Evolutionary conservation across 2,888 invertebrate genomes (phyloP), one percentile per base, ranked within the genome.

Genomic region (Escarpia spicata): DNA sequence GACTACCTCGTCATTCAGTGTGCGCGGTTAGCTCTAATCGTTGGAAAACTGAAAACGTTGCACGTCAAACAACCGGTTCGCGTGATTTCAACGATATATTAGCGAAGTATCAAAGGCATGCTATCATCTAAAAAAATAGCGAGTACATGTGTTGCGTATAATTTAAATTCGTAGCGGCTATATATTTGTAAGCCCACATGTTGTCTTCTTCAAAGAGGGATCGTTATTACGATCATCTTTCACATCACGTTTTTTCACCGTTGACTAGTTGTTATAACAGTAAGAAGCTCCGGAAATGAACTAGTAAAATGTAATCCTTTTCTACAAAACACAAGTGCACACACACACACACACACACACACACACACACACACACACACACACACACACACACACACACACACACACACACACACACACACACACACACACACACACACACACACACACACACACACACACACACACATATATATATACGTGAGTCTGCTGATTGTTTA

Each of bases 351-450:
- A 75, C 75, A 75, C 26, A 75, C 75, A 75, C 75, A 26, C 26
- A 75, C 75, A 75, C 75, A 75, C 75, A 75, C 75, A 75, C 52
- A 75, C 26, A 75, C 75, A 60, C 60, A 60, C 60, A 60, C 60
- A 19, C 60, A 19, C 19, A 60, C 60, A 60, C 26, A 60, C 26
- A 60, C 26, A 60, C 26, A 60, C 26, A 19, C 26, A 19, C 3
- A 60, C 26, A 60, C 26, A 60, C 26, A 60, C 15, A 60, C 19
- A 60, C 19, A 60, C 19, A 60, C 19, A 60, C 19, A 60, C 19
- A 60, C 3, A 19, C 19, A 60, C 3, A 19, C 19, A 19, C 19
- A 19, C 19, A 19, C 19, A 19, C 19, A 60, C 19, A 60, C 19
- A 60, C 19, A 60, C 3, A 60, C 19, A 60, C 19, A 60, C 19